phyloP scores from a whole-genome alignment of 2,113 vertebrate genomes.

The Electrona antarctica region DNA sequence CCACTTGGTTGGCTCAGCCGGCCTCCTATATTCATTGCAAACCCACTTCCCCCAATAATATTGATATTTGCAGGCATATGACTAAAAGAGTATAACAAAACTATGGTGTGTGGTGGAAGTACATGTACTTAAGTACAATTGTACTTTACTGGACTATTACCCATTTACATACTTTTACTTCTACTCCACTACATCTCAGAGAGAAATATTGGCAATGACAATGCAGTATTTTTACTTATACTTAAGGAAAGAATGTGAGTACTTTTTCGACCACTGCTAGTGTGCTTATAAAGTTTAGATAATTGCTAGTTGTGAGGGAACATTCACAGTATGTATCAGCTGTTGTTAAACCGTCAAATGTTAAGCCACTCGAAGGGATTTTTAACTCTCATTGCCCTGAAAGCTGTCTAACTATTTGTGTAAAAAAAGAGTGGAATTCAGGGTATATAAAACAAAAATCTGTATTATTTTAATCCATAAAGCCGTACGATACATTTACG shows the following conservation, averaged over 20 bases:
- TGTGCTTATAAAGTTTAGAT: too few species aligned
- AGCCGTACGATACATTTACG: too few species aligned
- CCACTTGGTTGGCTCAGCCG: conserved; percentile 12
- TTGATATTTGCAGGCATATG: conserved; percentile 52
- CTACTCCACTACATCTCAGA: neutral
- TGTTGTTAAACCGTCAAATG: neutral
- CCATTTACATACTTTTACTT: too few species aligned
- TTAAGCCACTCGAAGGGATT: too few species aligned
- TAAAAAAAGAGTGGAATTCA: neutral
- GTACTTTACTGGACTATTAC: too few species aligned
- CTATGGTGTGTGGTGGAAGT: conserved; percentile 14
- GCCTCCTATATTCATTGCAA: conserved; percentile 24
- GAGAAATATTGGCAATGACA: neutral
- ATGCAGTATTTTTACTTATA: too few species aligned
- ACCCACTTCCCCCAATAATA: conserved; percentile 55
- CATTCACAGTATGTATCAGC: neutral
- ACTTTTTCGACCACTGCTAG: too few species aligned
- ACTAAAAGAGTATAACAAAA: conserved; percentile 56
- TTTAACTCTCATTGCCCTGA: neutral
- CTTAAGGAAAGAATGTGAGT: too few species aligned
- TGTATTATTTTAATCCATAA: neutral
- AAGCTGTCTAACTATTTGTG: neutral
- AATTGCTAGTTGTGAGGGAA: too few species aligned
- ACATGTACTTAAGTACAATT: too few species aligned
- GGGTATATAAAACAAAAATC: neutral